Percentiles rank a stretch among this genome's conserved stretches.
Evolutionary conservation across 2,113 vertebrate genomes (phyloP).

Genomic region (Lepus americanus): DNA sequence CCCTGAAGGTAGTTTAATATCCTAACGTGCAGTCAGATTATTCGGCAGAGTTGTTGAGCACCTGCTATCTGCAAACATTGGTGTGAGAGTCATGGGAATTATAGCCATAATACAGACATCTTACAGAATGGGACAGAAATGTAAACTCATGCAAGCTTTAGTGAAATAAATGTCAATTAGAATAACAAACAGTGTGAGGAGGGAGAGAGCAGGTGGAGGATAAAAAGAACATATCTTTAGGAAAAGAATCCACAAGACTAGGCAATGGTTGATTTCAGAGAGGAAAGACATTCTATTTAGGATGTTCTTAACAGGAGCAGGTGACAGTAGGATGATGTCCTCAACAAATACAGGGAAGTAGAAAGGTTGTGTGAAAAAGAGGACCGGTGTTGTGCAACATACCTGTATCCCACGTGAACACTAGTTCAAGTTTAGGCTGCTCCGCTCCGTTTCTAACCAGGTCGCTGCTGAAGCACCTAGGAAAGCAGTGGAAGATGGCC

Average conservation of each 20-base stretch:
- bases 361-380: not conserved
- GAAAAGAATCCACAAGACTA: not conserved
- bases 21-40: not conserved
- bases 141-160: not conserved
- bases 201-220: not conserved
- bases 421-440: too few species aligned
- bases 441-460: too few species aligned
- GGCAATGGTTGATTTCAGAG: not conserved
- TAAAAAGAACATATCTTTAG: not conserved
- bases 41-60: not conserved
- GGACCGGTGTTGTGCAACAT: too few species aligned
- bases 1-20: not conserved
- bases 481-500: too few species aligned
- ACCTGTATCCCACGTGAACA: too few species aligned
- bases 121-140: not conserved
- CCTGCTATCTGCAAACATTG: not conserved
- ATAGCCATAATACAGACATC: not conserved
- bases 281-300: not conserved
- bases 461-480: too few species aligned
- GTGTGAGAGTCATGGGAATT: not conserved
- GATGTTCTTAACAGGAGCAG: not conserved
- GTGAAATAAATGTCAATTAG: not conserved
- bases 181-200: not conserved
- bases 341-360: conserved; percentile 18
- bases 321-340: not conserved